Base-by-base conservation (phyloP, 2,888 invertebrate species). In the Coecobrya sp. region DNA sequence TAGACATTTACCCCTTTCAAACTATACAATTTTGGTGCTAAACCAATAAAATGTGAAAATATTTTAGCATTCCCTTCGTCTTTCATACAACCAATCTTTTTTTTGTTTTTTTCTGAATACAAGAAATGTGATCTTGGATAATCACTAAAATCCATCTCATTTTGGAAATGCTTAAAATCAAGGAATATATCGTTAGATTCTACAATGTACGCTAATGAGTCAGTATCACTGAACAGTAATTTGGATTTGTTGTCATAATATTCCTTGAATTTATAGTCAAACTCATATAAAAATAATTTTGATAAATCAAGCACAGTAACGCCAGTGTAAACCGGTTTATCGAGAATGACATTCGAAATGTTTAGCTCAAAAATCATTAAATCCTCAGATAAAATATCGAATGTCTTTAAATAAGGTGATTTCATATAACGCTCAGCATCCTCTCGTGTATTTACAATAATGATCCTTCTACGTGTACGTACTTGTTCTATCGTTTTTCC, bases 241-340 rank as follows among this genome's bases (percentile, higher is more conserved):
- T 76, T 25, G 13, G 52, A 55, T 16, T 79, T 27, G 1, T 93
- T 49, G 3, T 84, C 85, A 7, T 79, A 87, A 84, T 95, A 95
- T 73, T 95, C 95, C 84, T 95, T 95, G 92, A 95, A 93, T 59
- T 94, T 94, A 0, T 95, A 95, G 0, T 94, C 19, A 1, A 90
- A 89, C 76, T 95, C 95, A 81, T 94, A 94, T 82, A 95, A 94
- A 30, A 42, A 45, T 10, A 42, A 45, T 36, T 36, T 16, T 0
- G 8, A 11, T 5, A 89, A 86, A 30, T 91, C 92, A 11, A 89
- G 59, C 4, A 10, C 1, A 59, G 93, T 89, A 30, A 76, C 27
- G 0, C 11, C 19, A 68, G 86, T 70, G 79, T 93, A 94, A 86
- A 94, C 91, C 10, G 93, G 92, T 59, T 70, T 89, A 65, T 87